Evolutionary conservation across 1,140 invertebrate genomes (phyloP).

Genomic region (Pectinophora gossypiella): DNA sequence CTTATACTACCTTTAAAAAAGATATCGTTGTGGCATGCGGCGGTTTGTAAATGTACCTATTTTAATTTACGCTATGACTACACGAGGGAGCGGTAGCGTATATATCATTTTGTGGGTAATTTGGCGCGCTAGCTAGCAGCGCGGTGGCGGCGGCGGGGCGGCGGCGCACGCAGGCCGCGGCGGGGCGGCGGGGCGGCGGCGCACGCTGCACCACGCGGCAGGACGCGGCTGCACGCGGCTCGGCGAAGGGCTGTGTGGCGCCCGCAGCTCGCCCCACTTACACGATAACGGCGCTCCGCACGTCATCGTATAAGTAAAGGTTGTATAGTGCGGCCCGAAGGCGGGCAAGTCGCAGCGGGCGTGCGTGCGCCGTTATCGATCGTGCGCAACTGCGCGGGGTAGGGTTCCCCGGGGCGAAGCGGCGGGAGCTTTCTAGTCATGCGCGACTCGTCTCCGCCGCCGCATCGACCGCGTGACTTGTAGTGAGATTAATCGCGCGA

Average conservation of each 20-base stretch:
- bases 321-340: conserved; percentile 31
- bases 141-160: no score
- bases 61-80: no score
- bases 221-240: conserved; percentile 8
- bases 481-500: conserved; percentile 55
- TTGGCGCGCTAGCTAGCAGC: no score
- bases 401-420: conserved; percentile 29
- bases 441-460: conserved; percentile 47
- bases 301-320: conserved; percentile 53
- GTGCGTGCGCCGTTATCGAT: conserved; percentile 44
- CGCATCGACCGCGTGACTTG: conserved; percentile 46
- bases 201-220: not conserved
- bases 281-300: conserved; percentile 45
- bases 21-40: no score
- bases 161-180: no score
- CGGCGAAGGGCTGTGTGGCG: conserved; percentile 16
- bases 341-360: conserved; percentile 43
- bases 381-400: conserved; percentile 40
- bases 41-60: no score
- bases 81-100: no score
- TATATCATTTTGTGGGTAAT: no score
- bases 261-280: conserved; percentile 17
- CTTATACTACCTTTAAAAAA: no score
- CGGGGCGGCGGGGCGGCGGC: no score
- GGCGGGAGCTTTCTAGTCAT: conserved; percentile 33